Evolutionary conservation across 2,888 invertebrate genomes (phyloP), one percentile per base, ranked within the genome.

Genomic region (Nomada ferruginata): DNA sequence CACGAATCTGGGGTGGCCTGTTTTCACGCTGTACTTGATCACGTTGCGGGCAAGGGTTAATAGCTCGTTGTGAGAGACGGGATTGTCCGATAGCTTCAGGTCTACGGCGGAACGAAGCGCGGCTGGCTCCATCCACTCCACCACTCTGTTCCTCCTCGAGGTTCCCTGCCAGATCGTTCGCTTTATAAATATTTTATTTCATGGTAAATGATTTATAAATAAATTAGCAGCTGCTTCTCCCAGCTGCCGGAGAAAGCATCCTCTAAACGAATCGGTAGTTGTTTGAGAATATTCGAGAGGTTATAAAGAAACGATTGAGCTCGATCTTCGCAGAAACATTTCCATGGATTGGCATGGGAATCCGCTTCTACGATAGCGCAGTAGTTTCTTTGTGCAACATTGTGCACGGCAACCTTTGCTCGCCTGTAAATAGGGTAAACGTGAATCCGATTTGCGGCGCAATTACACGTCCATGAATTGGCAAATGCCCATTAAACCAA

Each of bases 1-100:
- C 44, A 97, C 96, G 93, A 98, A 98, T 92, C 97, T 97, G 0
- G 98, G 98, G 93, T 98, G 97, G 0, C 97, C 97, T 0, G 98
- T 98, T 94, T 98, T 98, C 0, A 98, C 98, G 60, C 98, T 98
- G 94, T 97, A 97, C 50, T 96, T 95, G 89, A 98, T 96, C 63
- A 97, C 96, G 89, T 96, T 95, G 82, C 95, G 95, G 79, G 97
- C 94, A 13, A 97, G 93, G 50, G 95, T 94, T 66, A 97, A 91
- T 1, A 98, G 94, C 76, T 96, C 95, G 18, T 96, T 96, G 85
- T 97, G 96, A 1, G 95, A 95, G 53, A 95, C 95, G 5, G 96
- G 95, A 10, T 94, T 94, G 13, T 95, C 94, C 29, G 95, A 94
- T 5, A 97, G 94, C 72, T 95, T 94, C 89, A 97, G 94, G 91